These are phyloP conservation scores for Leptatherina wallacei DNA, from an alignment of 2,797 vertebrate genomes.

Conservation along the genomic window DNA sequence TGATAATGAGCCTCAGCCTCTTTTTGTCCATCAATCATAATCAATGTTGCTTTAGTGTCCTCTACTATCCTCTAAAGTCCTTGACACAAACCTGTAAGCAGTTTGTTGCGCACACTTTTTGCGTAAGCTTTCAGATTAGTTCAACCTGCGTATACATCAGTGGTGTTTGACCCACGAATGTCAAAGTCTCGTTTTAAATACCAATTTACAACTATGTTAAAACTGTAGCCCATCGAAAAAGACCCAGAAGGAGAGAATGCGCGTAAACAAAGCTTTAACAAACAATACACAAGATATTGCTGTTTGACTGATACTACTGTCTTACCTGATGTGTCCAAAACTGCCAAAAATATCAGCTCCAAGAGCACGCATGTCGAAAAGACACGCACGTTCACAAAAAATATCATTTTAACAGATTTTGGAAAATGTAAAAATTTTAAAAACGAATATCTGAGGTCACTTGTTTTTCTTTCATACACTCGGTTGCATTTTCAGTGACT, in stretches of 20 bases:
- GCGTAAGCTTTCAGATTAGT: background rate
- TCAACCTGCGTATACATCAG: background rate
- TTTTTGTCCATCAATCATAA: conserved; percentile 6
- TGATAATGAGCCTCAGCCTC: conserved; percentile 5
- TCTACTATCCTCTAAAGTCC: background rate
- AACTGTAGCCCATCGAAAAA: background rate
- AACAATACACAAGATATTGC: background rate
- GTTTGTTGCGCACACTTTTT: background rate
- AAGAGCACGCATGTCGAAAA: conserved; percentile 34
- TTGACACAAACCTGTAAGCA: background rate
- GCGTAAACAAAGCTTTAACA: background rate
- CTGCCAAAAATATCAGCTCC: conserved; percentile 47
- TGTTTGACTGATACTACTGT: background rate
- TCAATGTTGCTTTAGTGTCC: background rate
- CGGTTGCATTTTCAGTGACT: conserved; percentile 37
- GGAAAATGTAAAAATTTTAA: background rate
- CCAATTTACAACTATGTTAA: background rate
- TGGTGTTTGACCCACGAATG: conserved; percentile 11
- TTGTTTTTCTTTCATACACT: conserved; percentile 6
- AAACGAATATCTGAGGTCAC: background rate
- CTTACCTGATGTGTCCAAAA: conserved; percentile 69
- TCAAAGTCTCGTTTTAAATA: background rate
- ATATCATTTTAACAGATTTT: fast-evolving
- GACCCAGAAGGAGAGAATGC: background rate
- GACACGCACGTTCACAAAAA: conserved; percentile 53